Conservation (phyloP, 2,113 vertebrate genomes). For the Alouatta palliata region DNA sequence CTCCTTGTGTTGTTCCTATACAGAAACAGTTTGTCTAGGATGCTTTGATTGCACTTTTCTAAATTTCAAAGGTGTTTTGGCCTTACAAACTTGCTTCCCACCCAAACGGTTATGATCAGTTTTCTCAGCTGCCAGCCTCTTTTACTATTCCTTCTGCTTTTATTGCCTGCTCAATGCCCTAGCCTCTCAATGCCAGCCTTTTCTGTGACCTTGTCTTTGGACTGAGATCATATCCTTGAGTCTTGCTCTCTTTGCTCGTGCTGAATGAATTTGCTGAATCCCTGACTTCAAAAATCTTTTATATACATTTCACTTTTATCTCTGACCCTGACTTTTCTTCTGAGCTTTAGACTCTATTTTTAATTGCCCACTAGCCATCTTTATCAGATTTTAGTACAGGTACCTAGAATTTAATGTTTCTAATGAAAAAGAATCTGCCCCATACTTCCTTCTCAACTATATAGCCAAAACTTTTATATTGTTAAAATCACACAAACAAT, state of each 20-base stretch:
- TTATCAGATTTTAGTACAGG: background rate
- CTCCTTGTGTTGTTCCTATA: background rate
- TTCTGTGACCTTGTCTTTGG: background rate
- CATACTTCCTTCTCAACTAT: background rate
- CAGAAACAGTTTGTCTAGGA: background rate
- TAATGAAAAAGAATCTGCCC: background rate
- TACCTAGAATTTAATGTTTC: background rate
- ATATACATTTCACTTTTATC: background rate
- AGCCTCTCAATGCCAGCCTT: background rate
- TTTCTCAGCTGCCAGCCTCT: background rate
- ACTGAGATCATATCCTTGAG: background rate
- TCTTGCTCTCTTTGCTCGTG: background rate
- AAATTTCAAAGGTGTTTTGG: background rate
- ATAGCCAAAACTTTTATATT: background rate
- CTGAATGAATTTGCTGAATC: background rate
- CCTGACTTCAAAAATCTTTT: background rate
- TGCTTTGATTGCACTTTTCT: background rate
- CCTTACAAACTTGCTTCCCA: background rate
- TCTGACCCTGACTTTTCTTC: background rate
- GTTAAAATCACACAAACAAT: background rate
- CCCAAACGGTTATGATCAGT: accelerated
- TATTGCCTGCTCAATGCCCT: background rate
- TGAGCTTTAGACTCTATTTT: background rate
- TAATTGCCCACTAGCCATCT: background rate
- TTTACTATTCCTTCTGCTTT: background rate